Base-by-base conservation (phyloP, 2,113 vertebrate genomes). In the Danio rerio region DNA sequence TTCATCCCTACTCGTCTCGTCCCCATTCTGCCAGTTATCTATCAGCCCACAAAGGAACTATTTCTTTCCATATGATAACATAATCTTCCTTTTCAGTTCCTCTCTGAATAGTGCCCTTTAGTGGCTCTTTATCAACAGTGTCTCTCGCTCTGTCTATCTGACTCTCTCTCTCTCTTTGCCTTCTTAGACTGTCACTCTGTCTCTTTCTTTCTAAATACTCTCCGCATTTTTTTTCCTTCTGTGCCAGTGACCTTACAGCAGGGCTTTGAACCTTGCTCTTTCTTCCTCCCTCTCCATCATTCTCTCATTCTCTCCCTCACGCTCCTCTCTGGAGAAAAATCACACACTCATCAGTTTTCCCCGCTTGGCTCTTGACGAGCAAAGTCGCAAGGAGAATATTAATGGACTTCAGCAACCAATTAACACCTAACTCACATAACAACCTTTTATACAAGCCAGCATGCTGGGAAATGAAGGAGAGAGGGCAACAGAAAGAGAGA, bases 311-410 rank as follows among this genome's bases (percentile, higher is more conserved):
- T 78, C 47, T 20, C 50, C 47, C 58, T 72, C 59, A 21, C 20
- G 18, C 82, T 85, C 77, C 84, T 81, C 78, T 85, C 58, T 53
- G 50, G 89, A 89, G 86, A 84, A 89, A 92, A 93, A 91, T 90
- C 91, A 92, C 93, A 92, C 87, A 93, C 92, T 94, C 93, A 94
- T 94, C 94, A 94, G 87, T 94, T 94, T 93, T 89, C 87, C 88
- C 40, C 8, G 73, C 70, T 56, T 45, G 59, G 91, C 90, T 93
- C 91, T 90, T 92, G 92, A 92, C 85, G 90, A 92, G 89, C 81
- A 18, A 87, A 80, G 82, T 89, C 81, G 85, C 90, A 89, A 92
- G 90, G 92, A 91, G 92, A 94, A 94, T 94, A 93, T 94, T 93
- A 94, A 94, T 87, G 88, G 93, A 89, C 89, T 90, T 92, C 89